These are phyloP conservation scores for Callyntrura guangdongensis DNA, from an alignment of 2,888 invertebrate genomes.

Conservation along the genomic window DNA sequence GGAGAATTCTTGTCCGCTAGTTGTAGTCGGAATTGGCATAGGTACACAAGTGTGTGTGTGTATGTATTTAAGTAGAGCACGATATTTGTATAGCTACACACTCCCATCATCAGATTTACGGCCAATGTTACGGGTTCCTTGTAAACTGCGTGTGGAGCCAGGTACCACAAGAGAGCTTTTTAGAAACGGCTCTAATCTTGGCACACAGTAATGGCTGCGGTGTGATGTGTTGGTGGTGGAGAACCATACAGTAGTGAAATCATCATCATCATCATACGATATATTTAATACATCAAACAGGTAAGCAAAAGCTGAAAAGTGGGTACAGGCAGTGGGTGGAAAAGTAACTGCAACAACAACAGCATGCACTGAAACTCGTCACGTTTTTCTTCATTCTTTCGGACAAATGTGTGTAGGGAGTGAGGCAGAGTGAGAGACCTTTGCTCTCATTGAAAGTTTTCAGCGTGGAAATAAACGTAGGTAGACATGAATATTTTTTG, in stretches of 20 bases:
- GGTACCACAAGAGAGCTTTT: constrained; percentile 52
- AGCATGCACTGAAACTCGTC: not conserved
- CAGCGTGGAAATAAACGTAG: not conserved
- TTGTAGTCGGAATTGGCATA: too few species aligned
- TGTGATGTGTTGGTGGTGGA: not conserved
- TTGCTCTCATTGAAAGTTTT: constrained; percentile 12
- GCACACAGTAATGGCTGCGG: constrained; percentile 17
- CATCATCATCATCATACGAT: not conserved
- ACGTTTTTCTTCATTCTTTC: not conserved
- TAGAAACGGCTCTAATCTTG: constrained; percentile 42
- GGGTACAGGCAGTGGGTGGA: not conserved
- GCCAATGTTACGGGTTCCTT: constrained; percentile 51
- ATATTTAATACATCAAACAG: constrained; percentile 8
- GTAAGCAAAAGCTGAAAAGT: not conserved
- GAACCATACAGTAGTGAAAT: not conserved
- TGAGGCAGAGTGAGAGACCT: not conserved
- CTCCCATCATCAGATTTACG: constrained; percentile 42
- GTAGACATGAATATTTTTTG: not conserved
- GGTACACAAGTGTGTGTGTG: not conserved
- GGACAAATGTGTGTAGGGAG: not conserved
- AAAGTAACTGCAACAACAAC: not conserved
- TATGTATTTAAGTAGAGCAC: not conserved
- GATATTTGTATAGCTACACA: not conserved
- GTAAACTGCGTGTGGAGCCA: constrained; percentile 55
- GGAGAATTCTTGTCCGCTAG: too few species aligned